phyloP scores from a whole-genome alignment of 2,888 invertebrate species.

The Drosophila kanekoi region DNA sequence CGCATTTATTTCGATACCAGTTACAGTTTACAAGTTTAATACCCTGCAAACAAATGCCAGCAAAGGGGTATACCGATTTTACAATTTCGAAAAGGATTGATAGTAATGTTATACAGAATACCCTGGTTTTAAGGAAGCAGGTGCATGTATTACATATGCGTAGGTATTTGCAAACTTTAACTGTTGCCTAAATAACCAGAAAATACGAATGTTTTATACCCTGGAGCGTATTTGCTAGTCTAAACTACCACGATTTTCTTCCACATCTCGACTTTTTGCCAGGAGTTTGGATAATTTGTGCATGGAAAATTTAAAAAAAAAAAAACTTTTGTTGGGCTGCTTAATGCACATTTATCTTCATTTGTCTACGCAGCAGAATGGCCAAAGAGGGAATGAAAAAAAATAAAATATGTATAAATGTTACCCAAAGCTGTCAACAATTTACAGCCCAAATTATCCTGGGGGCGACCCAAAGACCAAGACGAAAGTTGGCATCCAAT shows the following conservation, averaged over 20 bases:
- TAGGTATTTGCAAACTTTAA: no score
- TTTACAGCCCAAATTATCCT: slow-evolving; percentile 74
- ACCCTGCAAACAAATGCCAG: background rate
- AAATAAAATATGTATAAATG: slow-evolving; percentile 17
- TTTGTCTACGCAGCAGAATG: slow-evolving; percentile 53
- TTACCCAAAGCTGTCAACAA: slow-evolving; percentile 77
- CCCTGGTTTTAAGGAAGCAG: no score
- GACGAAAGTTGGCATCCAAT: slow-evolving; percentile 26
- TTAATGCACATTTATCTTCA: slow-evolving; percentile 78
- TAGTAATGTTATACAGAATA: no score
- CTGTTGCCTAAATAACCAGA: no score
- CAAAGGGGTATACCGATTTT: background rate
- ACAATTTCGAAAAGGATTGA: no score
- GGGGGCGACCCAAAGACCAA: slow-evolving; percentile 53
- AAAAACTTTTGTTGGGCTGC: slow-evolving; percentile 37
- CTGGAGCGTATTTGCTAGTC: background rate
- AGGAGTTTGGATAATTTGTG: slow-evolving; percentile 14
- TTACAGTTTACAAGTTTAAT: slow-evolving; percentile 44
- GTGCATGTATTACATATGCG: no score
- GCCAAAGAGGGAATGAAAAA: background rate
- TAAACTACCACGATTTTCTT: background rate
- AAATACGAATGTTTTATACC: no score
- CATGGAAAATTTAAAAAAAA: slow-evolving; percentile 21
- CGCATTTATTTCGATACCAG: slow-evolving; percentile 55
- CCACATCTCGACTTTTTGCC: background rate